Conservation (phyloP, 2,888 invertebrate genomes). For the Chromoteleia sp. region DNA sequence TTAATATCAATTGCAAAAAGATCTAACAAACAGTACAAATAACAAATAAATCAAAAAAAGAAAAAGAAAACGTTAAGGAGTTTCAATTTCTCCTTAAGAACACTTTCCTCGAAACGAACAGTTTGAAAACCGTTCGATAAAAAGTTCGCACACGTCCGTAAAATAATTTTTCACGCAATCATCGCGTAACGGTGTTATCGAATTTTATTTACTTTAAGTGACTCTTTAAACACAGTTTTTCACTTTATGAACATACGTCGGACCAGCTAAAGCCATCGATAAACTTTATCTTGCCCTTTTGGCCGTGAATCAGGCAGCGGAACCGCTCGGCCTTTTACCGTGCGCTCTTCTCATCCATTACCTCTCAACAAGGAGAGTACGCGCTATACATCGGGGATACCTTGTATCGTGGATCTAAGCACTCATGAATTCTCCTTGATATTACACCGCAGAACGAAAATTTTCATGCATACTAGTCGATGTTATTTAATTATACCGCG, state of each 20-base stretch:
- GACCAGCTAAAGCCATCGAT: conserved; percentile 61
- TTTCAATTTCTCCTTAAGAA: neutral
- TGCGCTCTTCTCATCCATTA: conserved; percentile 64
- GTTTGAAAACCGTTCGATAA: neutral
- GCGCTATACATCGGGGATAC: conserved; percentile 58
- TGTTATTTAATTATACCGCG: conserved; percentile 35
- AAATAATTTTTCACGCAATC: conserved; percentile 5
- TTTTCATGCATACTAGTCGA: conserved; percentile 43
- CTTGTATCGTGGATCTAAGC: conserved; percentile 57
- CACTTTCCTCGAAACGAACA: neutral
- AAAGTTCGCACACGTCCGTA: neutral
- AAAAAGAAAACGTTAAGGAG: too few relatives aligned
- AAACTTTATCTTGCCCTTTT: conserved; percentile 65
- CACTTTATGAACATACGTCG: conserved; percentile 60
- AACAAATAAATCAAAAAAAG: too few relatives aligned
- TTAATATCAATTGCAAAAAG: too few relatives aligned
- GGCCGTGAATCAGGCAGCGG: conserved; percentile 62
- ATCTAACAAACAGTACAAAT: too few relatives aligned
- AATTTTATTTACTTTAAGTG: conserved; percentile 53
- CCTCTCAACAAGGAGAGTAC: conserved; percentile 58
- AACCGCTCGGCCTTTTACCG: conserved; percentile 64
- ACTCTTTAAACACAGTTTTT: conserved; percentile 59
- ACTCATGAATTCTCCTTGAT: conserved; percentile 57
- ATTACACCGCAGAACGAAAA: conserved; percentile 49
- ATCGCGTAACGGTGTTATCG: conserved; percentile 31